phyloP scores from a whole-genome alignment of 2,797 vertebrate genomes.

The Emydoidea blandingii region DNA sequence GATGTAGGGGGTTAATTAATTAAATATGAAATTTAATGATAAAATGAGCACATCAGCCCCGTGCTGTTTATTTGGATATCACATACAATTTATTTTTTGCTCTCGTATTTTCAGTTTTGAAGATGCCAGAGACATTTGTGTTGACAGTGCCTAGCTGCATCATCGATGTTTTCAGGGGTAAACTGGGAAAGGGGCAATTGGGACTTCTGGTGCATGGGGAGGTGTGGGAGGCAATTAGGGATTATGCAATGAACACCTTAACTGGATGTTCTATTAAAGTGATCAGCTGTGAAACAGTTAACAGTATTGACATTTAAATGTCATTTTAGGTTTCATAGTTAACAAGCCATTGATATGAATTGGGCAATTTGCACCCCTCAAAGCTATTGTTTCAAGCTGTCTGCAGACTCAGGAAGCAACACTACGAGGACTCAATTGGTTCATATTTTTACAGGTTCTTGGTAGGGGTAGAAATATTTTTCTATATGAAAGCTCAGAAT shows the following conservation, averaged over 20 bases:
- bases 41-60: slow-evolving; percentile 16
- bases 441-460: background rate
- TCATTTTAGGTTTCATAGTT: slow-evolving; percentile 13
- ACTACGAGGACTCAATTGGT: background rate
- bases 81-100: background rate
- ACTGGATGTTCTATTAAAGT: background rate
- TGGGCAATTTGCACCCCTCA: background rate
- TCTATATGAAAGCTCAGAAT: background rate
- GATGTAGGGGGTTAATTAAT: background rate
- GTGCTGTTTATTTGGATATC: slow-evolving; percentile 6
- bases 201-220: background rate
- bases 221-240: background rate
- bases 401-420: background rate
- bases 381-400: background rate
- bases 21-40: background rate
- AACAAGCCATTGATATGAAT: background rate
- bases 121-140: slow-evolving; percentile 12
- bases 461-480: background rate
- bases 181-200: slow-evolving; percentile 10
- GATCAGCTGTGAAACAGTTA: background rate
- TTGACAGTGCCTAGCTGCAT: slow-evolving; percentile 15
- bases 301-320: fast-evolving
- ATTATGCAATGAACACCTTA: background rate
- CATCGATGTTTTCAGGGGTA: background rate
- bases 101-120: slow-evolving; percentile 19